Evolutionary conservation across 2,888 invertebrate species (phyloP).

Genomic region (Theodoxus fluviatilis): DNA sequence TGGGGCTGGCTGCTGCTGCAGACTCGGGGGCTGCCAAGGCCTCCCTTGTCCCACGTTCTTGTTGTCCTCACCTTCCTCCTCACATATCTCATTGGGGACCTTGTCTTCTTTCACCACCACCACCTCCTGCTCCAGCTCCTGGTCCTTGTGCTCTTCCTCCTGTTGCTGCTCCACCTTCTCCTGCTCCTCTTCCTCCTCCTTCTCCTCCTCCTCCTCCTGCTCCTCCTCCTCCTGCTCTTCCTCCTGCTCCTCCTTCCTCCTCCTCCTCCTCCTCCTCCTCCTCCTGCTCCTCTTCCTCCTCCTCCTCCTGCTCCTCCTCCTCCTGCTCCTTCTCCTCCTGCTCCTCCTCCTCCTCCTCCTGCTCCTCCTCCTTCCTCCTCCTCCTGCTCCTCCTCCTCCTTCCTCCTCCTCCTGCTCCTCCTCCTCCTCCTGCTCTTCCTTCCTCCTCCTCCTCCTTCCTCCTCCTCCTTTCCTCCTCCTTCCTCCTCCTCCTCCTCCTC

Average conservation of each 20-base stretch:
- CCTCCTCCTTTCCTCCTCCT: background rate
- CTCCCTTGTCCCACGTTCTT: too few relatives aligned
- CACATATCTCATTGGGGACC: too few relatives aligned
- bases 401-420: background rate
- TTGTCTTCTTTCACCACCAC: too few relatives aligned
- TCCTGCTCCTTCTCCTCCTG: background rate
- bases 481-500: background rate
- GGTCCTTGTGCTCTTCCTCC: too few relatives aligned
- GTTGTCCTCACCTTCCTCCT: too few relatives aligned
- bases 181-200: background rate
- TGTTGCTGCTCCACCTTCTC: background rate
- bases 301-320: background rate
- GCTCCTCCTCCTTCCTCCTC: background rate
- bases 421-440: background rate
- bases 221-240: background rate
- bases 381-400: background rate
- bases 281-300: background rate
- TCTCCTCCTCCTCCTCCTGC: background rate
- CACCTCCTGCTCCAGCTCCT: too few relatives aligned
- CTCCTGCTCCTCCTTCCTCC: background rate
- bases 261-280: background rate
- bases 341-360: background rate
- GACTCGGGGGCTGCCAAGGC: too few relatives aligned
- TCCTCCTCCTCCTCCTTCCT: background rate
- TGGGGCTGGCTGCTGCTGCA: too few relatives aligned